These are phyloP conservation scores for Hippasteria phrygiana DNA, from an alignment of 53 echinoderm and acorn worm genomes.

Conservation along the genomic window DNA sequence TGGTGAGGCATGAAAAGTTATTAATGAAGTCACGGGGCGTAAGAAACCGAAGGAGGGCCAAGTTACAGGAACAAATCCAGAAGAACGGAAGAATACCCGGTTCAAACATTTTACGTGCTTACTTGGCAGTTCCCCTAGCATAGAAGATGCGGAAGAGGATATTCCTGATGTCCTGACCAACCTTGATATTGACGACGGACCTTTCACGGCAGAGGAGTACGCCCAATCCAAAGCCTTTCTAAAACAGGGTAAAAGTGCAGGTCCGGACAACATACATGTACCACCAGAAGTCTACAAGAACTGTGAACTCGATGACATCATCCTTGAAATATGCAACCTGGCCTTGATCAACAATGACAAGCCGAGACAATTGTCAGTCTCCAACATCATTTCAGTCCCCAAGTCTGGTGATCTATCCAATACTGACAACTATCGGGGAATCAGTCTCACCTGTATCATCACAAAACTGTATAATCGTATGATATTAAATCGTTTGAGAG, in stretches of 20 bases:
- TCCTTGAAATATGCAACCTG: slow-evolving; percentile 11
- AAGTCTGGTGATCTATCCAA: slow-evolving; percentile 32
- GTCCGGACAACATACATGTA: slow-evolving; percentile 49
- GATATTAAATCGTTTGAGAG: slow-evolving; percentile 4
- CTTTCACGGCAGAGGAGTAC: slow-evolving; percentile 32
- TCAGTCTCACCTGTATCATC: slow-evolving; percentile 53
- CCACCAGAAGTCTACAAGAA: slow-evolving; percentile 61
- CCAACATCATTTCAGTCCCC: slow-evolving; percentile 58
- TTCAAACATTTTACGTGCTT: slow-evolving; percentile 56
- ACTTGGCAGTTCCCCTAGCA: slow-evolving; percentile 24
- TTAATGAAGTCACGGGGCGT: slow-evolving; percentile 52
- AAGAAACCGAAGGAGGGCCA: slow-evolving; percentile 50
- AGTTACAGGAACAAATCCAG: slow-evolving; percentile 36
- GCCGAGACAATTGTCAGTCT: slow-evolving; percentile 48
- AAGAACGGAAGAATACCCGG: slow-evolving; percentile 49
- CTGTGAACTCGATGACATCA: slow-evolving; percentile 45
- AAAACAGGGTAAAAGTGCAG: slow-evolving; percentile 62
- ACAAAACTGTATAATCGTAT: slow-evolving; percentile 53
- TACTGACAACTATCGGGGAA: slow-evolving; percentile 69
- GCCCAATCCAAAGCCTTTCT: slow-evolving; percentile 26
- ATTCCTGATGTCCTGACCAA: slow-evolving; percentile 20
- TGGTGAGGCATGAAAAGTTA: slow-evolving; percentile 28
- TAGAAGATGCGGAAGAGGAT: slow-evolving; percentile 8
- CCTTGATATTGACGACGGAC: slow-evolving; percentile 54
- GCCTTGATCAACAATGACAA: slow-evolving; percentile 26